Percentiles rank a stretch among this genome's conserved stretches.
Conservation (phyloP, 2,888 invertebrate genomes). For the Lypha dubia region DNA sequence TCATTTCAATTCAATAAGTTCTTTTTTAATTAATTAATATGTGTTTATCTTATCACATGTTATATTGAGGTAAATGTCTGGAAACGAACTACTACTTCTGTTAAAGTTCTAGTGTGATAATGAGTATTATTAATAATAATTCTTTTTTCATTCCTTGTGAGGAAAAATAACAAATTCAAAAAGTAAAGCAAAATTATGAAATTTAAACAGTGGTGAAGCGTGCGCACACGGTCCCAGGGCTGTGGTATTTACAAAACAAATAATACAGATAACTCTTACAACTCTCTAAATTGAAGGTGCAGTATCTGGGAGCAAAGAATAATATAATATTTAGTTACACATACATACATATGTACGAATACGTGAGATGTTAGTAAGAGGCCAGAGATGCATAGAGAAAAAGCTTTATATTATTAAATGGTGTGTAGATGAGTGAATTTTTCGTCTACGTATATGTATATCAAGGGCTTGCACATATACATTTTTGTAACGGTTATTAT, state of each 20-base stretch:
- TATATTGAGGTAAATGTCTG: slow-evolving; percentile 2
- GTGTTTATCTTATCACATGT: slow-evolving; percentile 35
- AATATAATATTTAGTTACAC: slow-evolving; percentile 39
- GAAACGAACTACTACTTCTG: not conserved
- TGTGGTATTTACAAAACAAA: not conserved
- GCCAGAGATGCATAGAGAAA: slow-evolving; percentile 27
- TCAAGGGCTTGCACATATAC: slow-evolving; percentile 73
- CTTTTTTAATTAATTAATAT: not conserved
- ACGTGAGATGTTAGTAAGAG: slow-evolving; percentile 7
- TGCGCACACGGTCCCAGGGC: not conserved
- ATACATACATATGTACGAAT: too few species aligned
- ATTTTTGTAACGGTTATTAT: slow-evolving; percentile 75
- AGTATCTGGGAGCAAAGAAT: slow-evolving; percentile 32
- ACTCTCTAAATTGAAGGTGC: slow-evolving; percentile 29
- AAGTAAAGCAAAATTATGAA: not conserved
- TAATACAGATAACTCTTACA: slow-evolving; percentile 15
- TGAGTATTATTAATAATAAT: slow-evolving; percentile 11
- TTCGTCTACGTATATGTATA: slow-evolving; percentile 65
- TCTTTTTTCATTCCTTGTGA: not conserved
- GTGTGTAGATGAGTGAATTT: slow-evolving; percentile 10
- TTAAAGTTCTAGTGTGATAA: slow-evolving; percentile 7
- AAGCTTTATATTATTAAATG: slow-evolving; percentile 42
- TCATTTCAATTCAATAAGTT: slow-evolving; percentile 31
- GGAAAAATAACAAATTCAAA: not conserved
- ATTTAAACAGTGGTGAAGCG: slow-evolving; percentile 5